These are phyloP conservation scores for Brachionus paranguensis DNA, from an alignment of 1,140 invertebrate species.

Conservation along the genomic window DNA sequence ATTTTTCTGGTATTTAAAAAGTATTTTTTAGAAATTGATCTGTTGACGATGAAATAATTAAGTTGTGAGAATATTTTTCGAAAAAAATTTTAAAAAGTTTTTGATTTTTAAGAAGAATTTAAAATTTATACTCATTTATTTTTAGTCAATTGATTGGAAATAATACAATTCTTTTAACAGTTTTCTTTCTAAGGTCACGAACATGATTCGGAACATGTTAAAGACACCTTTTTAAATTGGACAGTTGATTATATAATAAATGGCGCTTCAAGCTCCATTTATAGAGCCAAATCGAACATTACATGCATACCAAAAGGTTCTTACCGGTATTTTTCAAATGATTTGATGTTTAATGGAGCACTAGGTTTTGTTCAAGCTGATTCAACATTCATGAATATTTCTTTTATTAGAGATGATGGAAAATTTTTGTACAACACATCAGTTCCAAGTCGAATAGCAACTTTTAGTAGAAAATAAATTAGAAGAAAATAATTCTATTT, in stretches of 20 bases:
- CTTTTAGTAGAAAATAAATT: too few species aligned
- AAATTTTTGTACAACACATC: slow-evolving; percentile 42
- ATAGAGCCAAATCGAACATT: slow-evolving; percentile 46
- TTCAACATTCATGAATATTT: slow-evolving; percentile 48
- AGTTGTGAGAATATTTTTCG: slow-evolving; percentile 36
- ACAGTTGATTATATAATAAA: slow-evolving; percentile 52
- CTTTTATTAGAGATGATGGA: slow-evolving; percentile 46
- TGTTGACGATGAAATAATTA: slow-evolving; percentile 40
- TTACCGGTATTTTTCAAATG: slow-evolving; percentile 51
- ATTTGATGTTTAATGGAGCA: slow-evolving; percentile 39
- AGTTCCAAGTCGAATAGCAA: neutral
- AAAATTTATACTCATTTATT: too few species aligned
- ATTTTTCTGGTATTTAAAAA: slow-evolving; percentile 52
- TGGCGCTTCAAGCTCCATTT: slow-evolving; percentile 53
- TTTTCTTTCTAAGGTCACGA: slow-evolving; percentile 53
- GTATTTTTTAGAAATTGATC: slow-evolving; percentile 58
- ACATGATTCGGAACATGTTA: slow-evolving; percentile 54
- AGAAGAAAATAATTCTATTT: too few species aligned
- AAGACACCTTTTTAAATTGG: slow-evolving; percentile 10
- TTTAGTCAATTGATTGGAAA: too few species aligned
- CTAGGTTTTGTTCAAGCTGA: slow-evolving; percentile 44
- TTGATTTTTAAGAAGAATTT: too few species aligned
- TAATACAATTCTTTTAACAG: too few species aligned
- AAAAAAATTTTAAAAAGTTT: neutral
- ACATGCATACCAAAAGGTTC: slow-evolving; percentile 47